Percentiles rank a stretch among this genome's conserved stretches.
phyloP scores from a whole-genome alignment of 1,140 invertebrate species.

The Bombus ignitus region DNA sequence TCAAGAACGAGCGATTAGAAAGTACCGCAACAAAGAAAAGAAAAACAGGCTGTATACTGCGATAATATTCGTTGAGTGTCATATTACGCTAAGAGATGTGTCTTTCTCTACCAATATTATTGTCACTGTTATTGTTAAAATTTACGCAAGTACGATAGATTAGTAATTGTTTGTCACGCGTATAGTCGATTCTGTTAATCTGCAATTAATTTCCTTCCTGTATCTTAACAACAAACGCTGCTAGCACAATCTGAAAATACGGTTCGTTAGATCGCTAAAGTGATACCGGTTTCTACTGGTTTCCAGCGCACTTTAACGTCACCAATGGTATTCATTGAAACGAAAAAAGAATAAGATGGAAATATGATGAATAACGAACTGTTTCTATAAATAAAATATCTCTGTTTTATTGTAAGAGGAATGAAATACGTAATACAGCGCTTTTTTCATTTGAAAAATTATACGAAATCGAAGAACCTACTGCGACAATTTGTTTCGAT shows the following conservation, averaged over 20 bases:
- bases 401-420: not conserved
- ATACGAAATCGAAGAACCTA: not conserved
- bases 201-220: not conserved
- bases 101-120: not conserved
- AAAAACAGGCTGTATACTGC: no score
- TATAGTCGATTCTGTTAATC: not conserved
- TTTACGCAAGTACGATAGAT: not conserved
- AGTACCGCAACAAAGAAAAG: no score
- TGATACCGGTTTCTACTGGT: not conserved
- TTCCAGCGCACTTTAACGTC: not conserved
- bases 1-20: not conserved
- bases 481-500: not conserved
- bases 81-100: no score
- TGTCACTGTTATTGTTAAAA: not conserved
- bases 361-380: no score
- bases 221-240: not conserved
- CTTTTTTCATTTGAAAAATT: not conserved
- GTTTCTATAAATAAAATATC: not conserved
- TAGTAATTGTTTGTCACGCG: not conserved
- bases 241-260: not conserved
- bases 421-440: no score
- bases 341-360: not conserved
- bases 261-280: not conserved
- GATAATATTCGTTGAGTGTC: not conserved
- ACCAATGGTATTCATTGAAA: not conserved